These are phyloP conservation scores for Zootoca vivipara DNA, from an alignment of 2,113 vertebrate genomes.

Conservation along the genomic window DNA sequence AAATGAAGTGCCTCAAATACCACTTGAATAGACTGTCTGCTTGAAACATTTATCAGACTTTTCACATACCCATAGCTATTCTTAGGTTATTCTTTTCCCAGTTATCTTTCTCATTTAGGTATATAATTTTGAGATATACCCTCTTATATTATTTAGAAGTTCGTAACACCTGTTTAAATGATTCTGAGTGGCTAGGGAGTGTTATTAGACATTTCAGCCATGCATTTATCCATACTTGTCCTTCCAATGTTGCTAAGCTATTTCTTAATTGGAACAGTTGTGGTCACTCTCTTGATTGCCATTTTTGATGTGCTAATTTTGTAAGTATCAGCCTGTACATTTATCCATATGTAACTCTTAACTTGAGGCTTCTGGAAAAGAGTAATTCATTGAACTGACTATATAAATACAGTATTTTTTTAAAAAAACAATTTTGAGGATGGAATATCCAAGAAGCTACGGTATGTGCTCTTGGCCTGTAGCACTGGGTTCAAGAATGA, in stretches of 20 bases:
- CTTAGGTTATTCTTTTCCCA: neutral
- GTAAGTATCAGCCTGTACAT: neutral
- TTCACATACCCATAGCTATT: neutral
- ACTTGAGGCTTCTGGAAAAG: neutral
- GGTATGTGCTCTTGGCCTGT: neutral
- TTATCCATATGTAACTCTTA: neutral
- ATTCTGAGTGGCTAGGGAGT: neutral
- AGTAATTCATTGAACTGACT: neutral
- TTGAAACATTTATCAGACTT: neutral
- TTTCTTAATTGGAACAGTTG: too few relatives aligned
- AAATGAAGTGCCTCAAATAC: neutral
- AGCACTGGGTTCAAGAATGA: neutral
- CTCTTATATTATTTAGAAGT: neutral
- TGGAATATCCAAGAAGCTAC: neutral
- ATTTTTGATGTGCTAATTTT: neutral
- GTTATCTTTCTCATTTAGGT: neutral
- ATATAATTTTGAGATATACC: neutral
- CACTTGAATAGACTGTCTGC: neutral
- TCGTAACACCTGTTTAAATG: neutral
- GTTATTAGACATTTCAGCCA: too few relatives aligned
- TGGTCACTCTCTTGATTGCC: too few relatives aligned
- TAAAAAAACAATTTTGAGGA: neutral
- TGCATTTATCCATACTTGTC: neutral
- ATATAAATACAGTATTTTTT: too few relatives aligned
- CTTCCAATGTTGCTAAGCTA: neutral